phyloP scores from a whole-genome alignment of 2,888 invertebrate species.

The Acrobeloides nanus region DNA sequence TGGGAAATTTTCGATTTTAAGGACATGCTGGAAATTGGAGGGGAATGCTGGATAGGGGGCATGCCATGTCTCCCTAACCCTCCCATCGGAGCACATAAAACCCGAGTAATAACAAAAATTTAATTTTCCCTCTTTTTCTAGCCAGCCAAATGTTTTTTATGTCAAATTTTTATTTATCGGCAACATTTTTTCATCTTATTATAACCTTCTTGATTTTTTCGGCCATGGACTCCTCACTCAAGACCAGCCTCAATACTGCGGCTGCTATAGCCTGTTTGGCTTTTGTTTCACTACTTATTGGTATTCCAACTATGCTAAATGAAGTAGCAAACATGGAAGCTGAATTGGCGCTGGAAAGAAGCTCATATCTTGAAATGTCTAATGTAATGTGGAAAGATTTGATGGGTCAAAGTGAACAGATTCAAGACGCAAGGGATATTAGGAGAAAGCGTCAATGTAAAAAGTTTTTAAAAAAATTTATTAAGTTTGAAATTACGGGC shows the following conservation, averaged over 20 bases:
- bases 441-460: conserved; percentile 26
- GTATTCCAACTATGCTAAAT: conserved; percentile 34
- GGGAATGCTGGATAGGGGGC: too few relatives aligned
- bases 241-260: conserved; percentile 22
- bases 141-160: too few relatives aligned
- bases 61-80: too few relatives aligned
- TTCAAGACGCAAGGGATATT: conserved; percentile 22
- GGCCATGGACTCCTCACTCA: conserved; percentile 17
- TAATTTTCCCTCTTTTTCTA: too few relatives aligned
- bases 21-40: too few relatives aligned
- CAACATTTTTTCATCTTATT: too few relatives aligned
- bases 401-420: conserved; percentile 29
- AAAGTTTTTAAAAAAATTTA: conserved; percentile 5
- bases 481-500: too few relatives aligned
- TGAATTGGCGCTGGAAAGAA: conserved; percentile 29
- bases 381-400: conserved; percentile 41
- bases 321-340: conserved; percentile 33
- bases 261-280: conserved; percentile 33
- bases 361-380: conserved; percentile 37
- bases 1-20: too few relatives aligned
- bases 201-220: too few relatives aligned
- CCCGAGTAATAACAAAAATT: too few relatives aligned
- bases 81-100: too few relatives aligned
- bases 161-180: too few relatives aligned
- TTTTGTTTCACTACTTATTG: conserved; percentile 31